Base-by-base conservation (phyloP, 1,140 invertebrate genomes). In the Scaptomyza pallida region DNA sequence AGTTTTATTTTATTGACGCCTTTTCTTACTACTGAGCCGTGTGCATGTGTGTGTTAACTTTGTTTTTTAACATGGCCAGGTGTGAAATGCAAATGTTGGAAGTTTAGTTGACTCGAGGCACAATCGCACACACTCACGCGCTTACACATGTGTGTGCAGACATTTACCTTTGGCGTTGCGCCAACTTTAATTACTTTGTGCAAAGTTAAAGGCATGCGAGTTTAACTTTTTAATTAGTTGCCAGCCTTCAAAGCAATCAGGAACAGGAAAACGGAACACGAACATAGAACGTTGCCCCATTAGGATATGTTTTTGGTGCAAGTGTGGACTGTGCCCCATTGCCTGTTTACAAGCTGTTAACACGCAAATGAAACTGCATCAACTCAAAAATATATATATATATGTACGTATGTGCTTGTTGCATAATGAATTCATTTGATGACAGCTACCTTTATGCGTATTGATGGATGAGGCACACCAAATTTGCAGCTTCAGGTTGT, bases 161-260 rank as follows among this genome's bases (percentile, higher is more conserved):
- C 35, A 35, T 76, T 72, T 68, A 68, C 63, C 56, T 71, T 78
- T 75, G 64, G 64, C 75, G 63, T 48, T 50, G 50, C 77, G 79
- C 75, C 72, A 86, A 86, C 82, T 86, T 86, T 86, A 86, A 86
- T 86, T 86, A 86, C 81, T 86, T 86, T 88, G 82, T 60, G 69
- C 68, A 74, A 86, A 86, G 82, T 86, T 86, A 86, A 86, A 86
- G 81, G 81, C 78, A 79, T 81, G 67, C 78, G 68, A 88, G 78
- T 68, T 80, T 88, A 86, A 86, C 81, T 86, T 86, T 86, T 86
- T 86, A 86, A 86, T 86, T 86, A 86, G 81, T 86, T 86, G 80
- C 76, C 68, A 61, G 68, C 64, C 82, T 77, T 88, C 77, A 81
- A 78, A 75, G 82, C 82, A 86, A 86, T 88, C 73, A 65, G 55